phyloP scores from a whole-genome alignment of 2,113 vertebrate species.

The Corydoras sp. region DNA sequence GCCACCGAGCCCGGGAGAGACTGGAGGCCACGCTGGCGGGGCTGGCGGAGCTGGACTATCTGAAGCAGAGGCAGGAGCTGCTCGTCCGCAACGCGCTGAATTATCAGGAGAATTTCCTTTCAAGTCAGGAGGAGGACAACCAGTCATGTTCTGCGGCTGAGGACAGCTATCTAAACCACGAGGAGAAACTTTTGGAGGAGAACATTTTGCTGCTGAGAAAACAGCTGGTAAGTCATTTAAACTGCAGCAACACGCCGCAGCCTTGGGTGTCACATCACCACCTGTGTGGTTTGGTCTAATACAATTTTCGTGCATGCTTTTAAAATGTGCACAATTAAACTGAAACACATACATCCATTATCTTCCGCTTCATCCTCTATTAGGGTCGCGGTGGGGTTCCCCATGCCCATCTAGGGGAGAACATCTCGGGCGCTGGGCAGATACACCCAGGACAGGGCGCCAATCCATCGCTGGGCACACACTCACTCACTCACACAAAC shows the following conservation, averaged over 20 bases:
- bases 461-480: too few species aligned
- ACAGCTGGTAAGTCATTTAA: slow-evolving; percentile 76
- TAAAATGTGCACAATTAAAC: background rate
- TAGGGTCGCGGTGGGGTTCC: too few species aligned
- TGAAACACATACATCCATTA: too few species aligned
- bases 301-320: background rate
- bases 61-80: slow-evolving; percentile 76
- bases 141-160: slow-evolving; percentile 38
- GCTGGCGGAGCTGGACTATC: slow-evolving; percentile 76
- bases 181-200: slow-evolving; percentile 85
- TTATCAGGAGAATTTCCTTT: slow-evolving; percentile 33
- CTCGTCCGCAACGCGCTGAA: slow-evolving; percentile 72
- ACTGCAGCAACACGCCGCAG: too few species aligned
- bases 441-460: too few species aligned
- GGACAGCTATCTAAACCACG: slow-evolving; percentile 63
- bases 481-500: too few species aligned
- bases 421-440: too few species aligned
- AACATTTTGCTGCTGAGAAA: slow-evolving; percentile 81
- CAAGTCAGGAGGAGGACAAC: slow-evolving; percentile 44
- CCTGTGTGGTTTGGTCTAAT: background rate
- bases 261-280: too few species aligned
- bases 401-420: too few species aligned
- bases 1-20: slow-evolving; percentile 73
- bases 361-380: too few species aligned
- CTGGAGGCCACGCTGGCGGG: slow-evolving; percentile 80